Percentiles rank a stretch among this genome's conserved stretches.
Evolutionary conservation across 30 jellyfish, hydroid and myxozoan genomes (phyloP).

Genomic region (Aurelia sp.): DNA sequence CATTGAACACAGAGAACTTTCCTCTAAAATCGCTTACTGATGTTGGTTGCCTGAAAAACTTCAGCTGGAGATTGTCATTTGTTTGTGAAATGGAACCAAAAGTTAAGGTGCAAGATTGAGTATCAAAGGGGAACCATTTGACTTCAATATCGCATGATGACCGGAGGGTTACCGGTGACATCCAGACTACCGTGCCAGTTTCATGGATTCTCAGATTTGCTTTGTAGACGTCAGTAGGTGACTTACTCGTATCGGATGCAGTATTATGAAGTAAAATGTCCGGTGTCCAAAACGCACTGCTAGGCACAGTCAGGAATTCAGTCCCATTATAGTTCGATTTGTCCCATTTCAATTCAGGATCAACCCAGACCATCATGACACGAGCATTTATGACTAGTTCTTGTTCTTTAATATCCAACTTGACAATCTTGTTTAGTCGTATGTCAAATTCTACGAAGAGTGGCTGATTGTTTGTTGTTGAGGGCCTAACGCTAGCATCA

Average conservation of each 20-base stretch:
- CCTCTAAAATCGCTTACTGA: constrained; percentile 27
- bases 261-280: constrained; percentile 72
- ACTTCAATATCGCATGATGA: constrained; percentile 68
- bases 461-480: neutral
- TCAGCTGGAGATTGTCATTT: constrained; percentile 16
- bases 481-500: constrained; percentile 32
- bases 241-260: constrained; percentile 55
- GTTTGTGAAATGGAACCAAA: constrained; percentile 72
- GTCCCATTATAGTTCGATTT: constrained; percentile 28
- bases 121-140: constrained; percentile 84
- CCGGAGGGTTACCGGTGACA: constrained; percentile 70
- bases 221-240: constrained; percentile 64
- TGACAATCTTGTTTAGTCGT: constrained; percentile 34
- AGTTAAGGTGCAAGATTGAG: constrained; percentile 54
- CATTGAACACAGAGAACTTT: constrained; percentile 37
- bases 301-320: constrained; percentile 23
- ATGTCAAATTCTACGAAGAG: constrained; percentile 8
- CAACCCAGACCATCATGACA: constrained; percentile 57
- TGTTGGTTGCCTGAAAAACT: constrained; percentile 43
- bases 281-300: constrained; percentile 73
- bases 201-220: constrained; percentile 37
- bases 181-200: constrained; percentile 66
- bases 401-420: constrained; percentile 49
- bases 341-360: constrained; percentile 53
- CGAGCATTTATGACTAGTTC: constrained; percentile 31